Evolutionary conservation across 2,113 vertebrate species (phyloP).

Genomic region (Motacilla alba): DNA sequence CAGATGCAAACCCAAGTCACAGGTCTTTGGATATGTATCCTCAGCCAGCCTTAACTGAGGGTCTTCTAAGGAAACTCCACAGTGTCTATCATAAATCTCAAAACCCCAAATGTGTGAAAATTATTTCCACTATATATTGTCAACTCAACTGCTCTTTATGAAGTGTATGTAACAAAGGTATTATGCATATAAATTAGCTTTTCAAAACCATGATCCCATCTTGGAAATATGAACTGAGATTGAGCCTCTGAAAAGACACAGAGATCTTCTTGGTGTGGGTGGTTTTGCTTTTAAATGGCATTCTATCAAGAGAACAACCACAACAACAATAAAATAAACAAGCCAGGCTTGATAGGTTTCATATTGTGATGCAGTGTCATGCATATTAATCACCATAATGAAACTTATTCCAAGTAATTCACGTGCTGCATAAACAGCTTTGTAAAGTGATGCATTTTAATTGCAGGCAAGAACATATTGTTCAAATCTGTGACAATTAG

Average conservation of each 20-base stretch:
- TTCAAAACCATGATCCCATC: neutral
- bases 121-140: neutral
- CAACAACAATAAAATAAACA: conserved; percentile 27
- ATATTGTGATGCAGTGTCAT: neutral
- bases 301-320: neutral
- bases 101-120: neutral
- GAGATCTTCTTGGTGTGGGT: neutral
- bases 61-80: neutral
- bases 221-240: neutral
- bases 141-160: neutral
- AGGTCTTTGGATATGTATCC: fast-evolving
- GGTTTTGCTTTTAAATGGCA: neutral
- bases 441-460: conserved; percentile 21
- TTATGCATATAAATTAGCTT: conserved; percentile 7
- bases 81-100: neutral
- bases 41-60: neutral
- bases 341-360: conserved; percentile 26
- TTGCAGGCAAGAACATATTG: neutral
- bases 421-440: conserved; percentile 36
- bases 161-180: neutral
- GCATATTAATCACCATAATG: conserved; percentile 56
- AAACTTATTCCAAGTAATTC: conserved; percentile 54
- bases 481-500: neutral
- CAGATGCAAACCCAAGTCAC: neutral
- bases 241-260: neutral